These are phyloP conservation scores for Nesidiocoris tenuis DNA, from an alignment of 2,888 invertebrate genomes.

Conservation along the genomic window DNA sequence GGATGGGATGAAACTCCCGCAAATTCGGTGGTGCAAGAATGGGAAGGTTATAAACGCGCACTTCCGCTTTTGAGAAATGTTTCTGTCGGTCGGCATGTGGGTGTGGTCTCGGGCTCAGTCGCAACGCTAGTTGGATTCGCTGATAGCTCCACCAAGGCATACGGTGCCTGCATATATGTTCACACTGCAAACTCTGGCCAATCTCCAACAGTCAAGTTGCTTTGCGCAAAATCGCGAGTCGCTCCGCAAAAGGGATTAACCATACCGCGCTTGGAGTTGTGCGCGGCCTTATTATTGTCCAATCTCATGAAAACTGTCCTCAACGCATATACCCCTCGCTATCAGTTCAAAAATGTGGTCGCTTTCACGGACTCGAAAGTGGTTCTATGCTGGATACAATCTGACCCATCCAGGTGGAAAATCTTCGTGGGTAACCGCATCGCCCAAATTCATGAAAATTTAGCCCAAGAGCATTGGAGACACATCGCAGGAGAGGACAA, in stretches of 20 bases:
- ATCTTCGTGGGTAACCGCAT: constrained; percentile 2
- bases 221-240: constrained; percentile 15
- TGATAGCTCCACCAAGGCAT: constrained; percentile 19
- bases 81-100: not conserved
- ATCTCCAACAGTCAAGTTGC: not conserved
- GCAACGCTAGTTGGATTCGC: constrained; percentile 16
- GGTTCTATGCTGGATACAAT: constrained; percentile 1
- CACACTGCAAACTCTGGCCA: not conserved
- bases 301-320: not conserved
- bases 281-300: constrained; percentile 13
- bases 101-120: not conserved
- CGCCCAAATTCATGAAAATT: not conserved
- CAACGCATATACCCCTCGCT: not conserved
- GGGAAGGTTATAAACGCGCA: not conserved
- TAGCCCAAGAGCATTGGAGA: not conserved
- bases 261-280: not conserved
- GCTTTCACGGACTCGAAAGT: constrained; percentile 10
- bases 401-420: not conserved
- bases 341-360: not conserved
- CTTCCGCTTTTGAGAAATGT: not conserved
- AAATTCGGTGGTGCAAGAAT: not conserved
- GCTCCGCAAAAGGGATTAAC: not conserved
- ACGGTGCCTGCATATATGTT: constrained; percentile 19
- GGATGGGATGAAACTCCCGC: constrained; percentile 18
- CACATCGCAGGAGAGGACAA: constrained; percentile 2